Evolutionary conservation across 2,888 invertebrate species (phyloP), one percentile per base, ranked within the genome.

Genomic region (Nyleta sp.): DNA sequence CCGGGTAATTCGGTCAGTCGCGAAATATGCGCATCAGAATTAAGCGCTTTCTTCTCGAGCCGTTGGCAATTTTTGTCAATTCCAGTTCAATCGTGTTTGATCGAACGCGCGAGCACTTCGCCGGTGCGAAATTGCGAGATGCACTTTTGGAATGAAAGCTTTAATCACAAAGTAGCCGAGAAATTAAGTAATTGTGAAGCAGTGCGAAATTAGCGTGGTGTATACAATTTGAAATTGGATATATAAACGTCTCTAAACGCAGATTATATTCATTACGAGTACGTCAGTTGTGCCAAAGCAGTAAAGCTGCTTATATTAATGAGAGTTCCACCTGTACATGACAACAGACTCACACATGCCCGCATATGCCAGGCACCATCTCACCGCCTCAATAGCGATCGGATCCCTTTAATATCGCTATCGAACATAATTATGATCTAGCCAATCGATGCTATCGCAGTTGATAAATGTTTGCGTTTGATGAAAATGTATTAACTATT

Each of bases 221-320:
- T 44, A 13, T 50, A 52, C 38, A 50, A 38, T 70, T 42, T 22
- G 59, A 70, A 70, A 50, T 59, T 31, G 50, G 31, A 70, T 50
- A 50, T 59, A 70, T 59, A 70, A 59, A 70, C 70, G 40, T 40
- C 20, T 57, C 48, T 57, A 55, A 67, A 46, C 55, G 67, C 28
- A 70, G 70, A 70, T 50, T 59, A 70, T 70, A 59, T 70, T 59
- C 40, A 50, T 50, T 50, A 50, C 50, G 59, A 50, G 59, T 70
- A 59, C 50, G 59, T 70, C 70, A 59, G 70, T 70, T 59, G 59
- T 68, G 68, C 57, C 18, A 20, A 68, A 57, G 68, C 57, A 57
- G 68, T 57, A 57, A 68, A 68, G 68, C 68, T 57, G 68, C 68
- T 68, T 68, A 57, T 68, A 68, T 68, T 68, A 68, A 68, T 68